Percentiles rank a stretch among this genome's conserved stretches.
phyloP scores from a whole-genome alignment of 1,140 invertebrate species.

The Batillaria attramentaria region DNA sequence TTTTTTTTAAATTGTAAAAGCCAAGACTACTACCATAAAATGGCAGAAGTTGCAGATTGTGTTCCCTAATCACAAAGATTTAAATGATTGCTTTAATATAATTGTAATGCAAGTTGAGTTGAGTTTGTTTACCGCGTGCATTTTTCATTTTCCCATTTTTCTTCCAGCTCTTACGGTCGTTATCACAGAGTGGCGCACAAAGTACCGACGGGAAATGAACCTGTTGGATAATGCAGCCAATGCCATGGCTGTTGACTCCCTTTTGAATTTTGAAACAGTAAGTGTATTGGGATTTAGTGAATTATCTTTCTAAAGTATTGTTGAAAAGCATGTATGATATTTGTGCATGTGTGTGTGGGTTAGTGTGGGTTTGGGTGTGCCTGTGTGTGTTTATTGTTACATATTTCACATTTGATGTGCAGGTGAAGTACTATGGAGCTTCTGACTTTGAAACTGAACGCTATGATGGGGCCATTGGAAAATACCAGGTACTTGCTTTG shows the following conservation, averaged over 20 bases:
- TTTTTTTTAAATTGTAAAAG: no score
- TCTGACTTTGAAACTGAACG: slow-evolving; percentile 91
- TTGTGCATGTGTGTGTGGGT: neutral
- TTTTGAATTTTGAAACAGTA: slow-evolving; percentile 96
- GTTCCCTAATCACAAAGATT: no score
- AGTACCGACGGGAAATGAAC: slow-evolving; percentile 94
- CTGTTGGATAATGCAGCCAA: slow-evolving; percentile 91
- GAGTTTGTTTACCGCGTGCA: neutral
- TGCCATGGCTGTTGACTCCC: slow-evolving; percentile 94
- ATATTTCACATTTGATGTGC: slow-evolving; percentile 30
- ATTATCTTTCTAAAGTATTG: neutral
- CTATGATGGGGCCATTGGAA: slow-evolving; percentile 85
- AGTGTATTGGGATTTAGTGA: slow-evolving; percentile 30
- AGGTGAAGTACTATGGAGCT: slow-evolving; percentile 94
- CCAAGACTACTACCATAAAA: no score
- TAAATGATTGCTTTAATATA: no score
- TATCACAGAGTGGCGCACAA: slow-evolving; percentile 96
- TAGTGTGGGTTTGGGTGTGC: no score
- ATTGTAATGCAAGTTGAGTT: no score
- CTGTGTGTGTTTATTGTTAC: no score
- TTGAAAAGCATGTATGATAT: no score
- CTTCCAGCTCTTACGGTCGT: slow-evolving; percentile 83
- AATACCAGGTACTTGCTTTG: slow-evolving; percentile 88
- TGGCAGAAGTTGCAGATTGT: no score
- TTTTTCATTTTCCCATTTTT: neutral